Evolutionary conservation across 2,797 vertebrate genomes (phyloP), one percentile per base, ranked within the genome.

Genomic region (Clangula hyemalis): DNA sequence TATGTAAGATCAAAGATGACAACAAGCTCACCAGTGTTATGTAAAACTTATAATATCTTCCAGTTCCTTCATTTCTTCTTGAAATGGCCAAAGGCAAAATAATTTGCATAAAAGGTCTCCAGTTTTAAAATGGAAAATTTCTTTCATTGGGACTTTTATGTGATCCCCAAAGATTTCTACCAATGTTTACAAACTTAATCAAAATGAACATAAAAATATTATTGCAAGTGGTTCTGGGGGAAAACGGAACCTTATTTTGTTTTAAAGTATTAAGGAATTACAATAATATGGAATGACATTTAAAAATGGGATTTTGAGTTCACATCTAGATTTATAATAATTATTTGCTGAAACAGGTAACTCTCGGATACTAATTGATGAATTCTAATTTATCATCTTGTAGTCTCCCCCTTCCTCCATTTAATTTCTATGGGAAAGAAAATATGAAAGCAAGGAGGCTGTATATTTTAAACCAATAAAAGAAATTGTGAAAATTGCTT

Each of bases 31-130:
- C 85, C 85, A 96, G 88, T 90, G 87, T 95, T 98, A 89, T 94
- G 93, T 93, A 96, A 97, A 98, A 97, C 66, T 95, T 95, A 76
- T 92, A 93, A 96, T 96, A 96, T 96, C 94, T 92, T 97, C 84
- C 65, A 86, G 86, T 96, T 97, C 96, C 95, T 97, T 97, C 94
- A 91, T 97, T 98, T 97, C 89, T 96, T 97, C 91, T 94, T 93
- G 96, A 98, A 97, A 98, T 97, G 94, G 97, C 98, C 96, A 93
- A 97, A 98, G 97, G 97, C 97, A 98, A 97, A 97, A 97, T 95
- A 88, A 97, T 98, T 97, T 98, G 94, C 97, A 97, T 97, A 96
- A 97, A 91, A 97, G 95, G 96, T 96, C 94, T 97, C 76, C 77
- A 85, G 94, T 97, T 98, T 97, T 96, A 93, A 97, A 97, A 97